Percentiles rank a stretch among this genome's conserved stretches.
Evolutionary conservation across 2,888 invertebrate genomes (phyloP).

Genomic region (Erebia palarica): DNA sequence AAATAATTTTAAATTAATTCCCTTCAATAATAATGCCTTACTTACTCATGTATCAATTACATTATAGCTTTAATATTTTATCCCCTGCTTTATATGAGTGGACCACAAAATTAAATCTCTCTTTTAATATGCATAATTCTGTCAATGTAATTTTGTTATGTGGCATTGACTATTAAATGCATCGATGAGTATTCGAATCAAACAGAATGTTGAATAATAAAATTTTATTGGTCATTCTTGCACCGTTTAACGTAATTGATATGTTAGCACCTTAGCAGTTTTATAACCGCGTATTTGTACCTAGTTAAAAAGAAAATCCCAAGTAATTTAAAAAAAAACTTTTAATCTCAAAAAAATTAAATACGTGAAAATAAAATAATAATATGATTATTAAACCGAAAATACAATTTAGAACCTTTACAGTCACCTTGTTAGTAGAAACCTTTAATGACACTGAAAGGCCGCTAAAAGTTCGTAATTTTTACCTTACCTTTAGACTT

Average conservation of each 20-base stretch:
- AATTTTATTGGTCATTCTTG: slow-evolving; percentile 33
- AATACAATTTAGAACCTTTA: background rate
- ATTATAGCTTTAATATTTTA: slow-evolving; percentile 38
- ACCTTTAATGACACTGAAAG: background rate
- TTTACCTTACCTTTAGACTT: background rate
- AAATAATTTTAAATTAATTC: slow-evolving; percentile 35
- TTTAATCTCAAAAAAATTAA: too few relatives aligned
- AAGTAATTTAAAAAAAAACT: too few relatives aligned
- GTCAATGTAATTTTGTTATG: slow-evolving; percentile 39
- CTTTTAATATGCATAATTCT: slow-evolving; percentile 40
- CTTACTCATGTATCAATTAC: slow-evolving; percentile 39
- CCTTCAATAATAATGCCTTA: slow-evolving; percentile 36
- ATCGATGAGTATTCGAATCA: slow-evolving; percentile 30
- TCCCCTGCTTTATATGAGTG: slow-evolving; percentile 32
- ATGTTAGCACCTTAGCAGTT: slow-evolving; percentile 12
- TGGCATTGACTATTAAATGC: slow-evolving; percentile 32
- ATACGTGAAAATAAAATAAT: too few relatives aligned
- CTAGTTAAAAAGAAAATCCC: too few relatives aligned
- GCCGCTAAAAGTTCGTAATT: background rate
- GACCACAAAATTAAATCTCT: slow-evolving; percentile 39
- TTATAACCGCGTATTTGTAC: background rate
- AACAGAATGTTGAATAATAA: slow-evolving; percentile 37
- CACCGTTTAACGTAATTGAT: slow-evolving; percentile 24
- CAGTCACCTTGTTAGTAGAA: background rate
- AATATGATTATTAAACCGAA: background rate